Conservation (phyloP, 2,113 vertebrate genomes). For the Hydropotes inermis region DNA sequence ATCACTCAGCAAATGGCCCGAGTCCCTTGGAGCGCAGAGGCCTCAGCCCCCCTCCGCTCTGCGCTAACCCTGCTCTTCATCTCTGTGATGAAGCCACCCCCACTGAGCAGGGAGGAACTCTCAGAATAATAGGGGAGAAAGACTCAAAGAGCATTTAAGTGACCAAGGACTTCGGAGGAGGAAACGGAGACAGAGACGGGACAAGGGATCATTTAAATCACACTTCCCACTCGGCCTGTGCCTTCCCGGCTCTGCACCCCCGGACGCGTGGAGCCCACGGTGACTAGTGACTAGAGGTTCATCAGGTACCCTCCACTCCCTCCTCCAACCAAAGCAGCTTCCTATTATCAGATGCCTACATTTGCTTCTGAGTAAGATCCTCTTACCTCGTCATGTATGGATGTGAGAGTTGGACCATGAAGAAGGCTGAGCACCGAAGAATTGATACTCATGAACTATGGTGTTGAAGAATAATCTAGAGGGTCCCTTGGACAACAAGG, state of each 20-base stretch:
- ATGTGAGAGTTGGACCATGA: not conserved
- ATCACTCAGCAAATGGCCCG: constrained; percentile 54
- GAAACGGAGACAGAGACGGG: not conserved
- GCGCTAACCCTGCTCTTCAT: constrained; percentile 20
- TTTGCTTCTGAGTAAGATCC: not conserved
- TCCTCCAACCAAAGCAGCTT: not conserved
- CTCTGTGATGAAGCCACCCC: not conserved
- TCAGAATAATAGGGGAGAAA: constrained; percentile 24
- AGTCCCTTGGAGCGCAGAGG: constrained; percentile 30
- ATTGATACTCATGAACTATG: not conserved
- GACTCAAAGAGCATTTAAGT: constrained; percentile 8
- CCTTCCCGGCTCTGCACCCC: not conserved
- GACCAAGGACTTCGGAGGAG: constrained; percentile 44
- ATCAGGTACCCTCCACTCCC: not conserved
- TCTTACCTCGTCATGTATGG: not conserved
- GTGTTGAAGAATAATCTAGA: not conserved
- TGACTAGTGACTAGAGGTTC: not conserved
- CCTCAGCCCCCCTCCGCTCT: constrained; percentile 67
- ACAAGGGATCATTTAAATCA: not conserved
- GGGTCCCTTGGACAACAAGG: not conserved
- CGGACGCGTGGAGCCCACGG: not conserved
- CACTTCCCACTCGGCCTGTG: not conserved
- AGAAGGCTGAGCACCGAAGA: not conserved
- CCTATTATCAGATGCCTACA: not conserved
- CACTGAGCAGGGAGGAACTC: constrained; percentile 25